A percentile compares a stretch with the other conserved stretches of the same genome.
phyloP scores from a whole-genome alignment of 2,797 vertebrate genomes.

The Sternarchorhynchus goeldii region DNA sequence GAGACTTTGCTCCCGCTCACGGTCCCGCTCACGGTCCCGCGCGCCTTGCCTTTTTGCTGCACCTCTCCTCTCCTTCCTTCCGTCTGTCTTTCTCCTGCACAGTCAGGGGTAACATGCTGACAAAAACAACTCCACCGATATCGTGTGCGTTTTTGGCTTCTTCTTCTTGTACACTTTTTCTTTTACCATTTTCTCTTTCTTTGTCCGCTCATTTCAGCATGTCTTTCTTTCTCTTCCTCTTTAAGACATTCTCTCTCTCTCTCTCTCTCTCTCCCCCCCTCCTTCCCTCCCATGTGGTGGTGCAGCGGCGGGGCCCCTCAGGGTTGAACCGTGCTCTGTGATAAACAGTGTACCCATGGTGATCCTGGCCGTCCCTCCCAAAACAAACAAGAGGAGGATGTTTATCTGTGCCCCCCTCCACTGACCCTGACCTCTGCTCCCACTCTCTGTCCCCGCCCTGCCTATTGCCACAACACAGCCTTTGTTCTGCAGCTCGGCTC shows the following conservation, averaged over 20 bases:
- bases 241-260: slow-evolving; percentile 6
- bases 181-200: not conserved
- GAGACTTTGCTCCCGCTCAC: not conserved
- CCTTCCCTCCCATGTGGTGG: slow-evolving; percentile 39
- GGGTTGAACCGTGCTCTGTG: slow-evolving; percentile 75
- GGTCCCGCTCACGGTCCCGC: too few species aligned
- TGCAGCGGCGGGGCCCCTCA: slow-evolving; percentile 63
- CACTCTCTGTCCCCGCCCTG: slow-evolving; percentile 50
- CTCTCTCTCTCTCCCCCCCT: slow-evolving; percentile 7
- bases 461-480: slow-evolving; percentile 60
- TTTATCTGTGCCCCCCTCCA: slow-evolving; percentile 70
- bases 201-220: not conserved
- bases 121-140: slow-evolving; percentile 9
- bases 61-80: not conserved
- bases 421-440: slow-evolving; percentile 59
- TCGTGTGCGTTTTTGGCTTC: slow-evolving; percentile 7
- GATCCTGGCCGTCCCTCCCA: slow-evolving; percentile 72
- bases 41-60: not conserved
- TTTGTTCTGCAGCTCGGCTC: slow-evolving; percentile 52
- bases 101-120: not conserved
- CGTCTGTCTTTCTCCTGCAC: slow-evolving; percentile 5
- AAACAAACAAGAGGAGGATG: slow-evolving; percentile 72
- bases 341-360: slow-evolving; percentile 74
- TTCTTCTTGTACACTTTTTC: not conserved
- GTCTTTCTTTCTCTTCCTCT: slow-evolving; percentile 4